phyloP scores from a whole-genome alignment of 2,797 vertebrate species.

The Trachops cirrhosus region DNA sequence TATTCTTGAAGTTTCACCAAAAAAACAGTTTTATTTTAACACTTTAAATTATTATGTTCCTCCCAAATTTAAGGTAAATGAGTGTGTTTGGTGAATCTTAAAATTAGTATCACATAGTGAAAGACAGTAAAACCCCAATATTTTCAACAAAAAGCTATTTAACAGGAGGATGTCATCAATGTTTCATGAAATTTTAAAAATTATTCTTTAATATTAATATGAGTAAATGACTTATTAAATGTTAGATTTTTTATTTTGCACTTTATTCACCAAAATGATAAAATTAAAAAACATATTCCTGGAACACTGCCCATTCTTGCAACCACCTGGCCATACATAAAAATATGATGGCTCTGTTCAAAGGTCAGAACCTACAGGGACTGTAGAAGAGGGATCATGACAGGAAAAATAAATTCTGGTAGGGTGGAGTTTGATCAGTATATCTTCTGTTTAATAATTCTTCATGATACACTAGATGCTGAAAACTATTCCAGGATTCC shows the following conservation, averaged over 20 bases:
- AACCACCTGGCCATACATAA: not conserved
- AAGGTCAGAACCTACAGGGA: not conserved
- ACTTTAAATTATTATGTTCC: not conserved
- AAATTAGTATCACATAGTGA: not conserved
- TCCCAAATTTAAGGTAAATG: not conserved
- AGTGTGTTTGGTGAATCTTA: not conserved
- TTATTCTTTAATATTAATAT: not conserved
- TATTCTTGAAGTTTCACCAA: not conserved
- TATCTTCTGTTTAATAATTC: not conserved
- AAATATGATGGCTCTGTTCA: not conserved
- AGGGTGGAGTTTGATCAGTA: not conserved
- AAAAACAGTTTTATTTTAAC: not conserved
- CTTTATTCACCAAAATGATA: not conserved
- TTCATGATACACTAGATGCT: not conserved
- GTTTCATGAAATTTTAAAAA: not conserved
- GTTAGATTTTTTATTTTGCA: not conserved
- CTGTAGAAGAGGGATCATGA: not conserved
- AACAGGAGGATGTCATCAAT: not conserved
- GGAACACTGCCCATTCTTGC: not conserved
- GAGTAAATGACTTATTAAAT: not conserved
- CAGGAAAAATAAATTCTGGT: not conserved
- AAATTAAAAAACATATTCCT: not conserved
- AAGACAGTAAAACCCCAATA: not conserved
- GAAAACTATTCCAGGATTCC: not conserved
- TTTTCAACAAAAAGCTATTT: not conserved